A percentile compares a stretch with the other conserved stretches of the same genome.
Evolutionary conservation across 2,888 invertebrate species (phyloP).

Genomic region (Amblyjoppa proteus): DNA sequence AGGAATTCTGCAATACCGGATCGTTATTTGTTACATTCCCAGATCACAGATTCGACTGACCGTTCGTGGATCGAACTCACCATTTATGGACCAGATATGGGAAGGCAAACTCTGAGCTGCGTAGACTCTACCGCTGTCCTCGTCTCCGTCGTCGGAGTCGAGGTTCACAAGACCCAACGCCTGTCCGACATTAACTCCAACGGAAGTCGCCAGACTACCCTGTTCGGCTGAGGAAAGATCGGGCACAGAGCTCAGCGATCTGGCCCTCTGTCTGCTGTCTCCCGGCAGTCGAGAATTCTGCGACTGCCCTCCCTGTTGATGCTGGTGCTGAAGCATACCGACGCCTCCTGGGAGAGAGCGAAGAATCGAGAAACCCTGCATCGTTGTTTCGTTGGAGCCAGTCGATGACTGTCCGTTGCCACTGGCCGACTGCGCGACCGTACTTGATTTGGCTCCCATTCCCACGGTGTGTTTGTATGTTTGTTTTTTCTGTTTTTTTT

Average conservation of each 20-base stretch:
- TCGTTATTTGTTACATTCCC: background rate
- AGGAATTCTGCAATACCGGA: too few relatives aligned
- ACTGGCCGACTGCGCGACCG: constrained; percentile 86
- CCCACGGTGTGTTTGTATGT: constrained; percentile 30
- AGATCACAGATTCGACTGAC: background rate
- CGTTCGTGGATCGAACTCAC: constrained; percentile 85
- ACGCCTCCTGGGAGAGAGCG: constrained; percentile 90
- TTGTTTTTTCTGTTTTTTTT: background rate
- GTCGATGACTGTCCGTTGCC: constrained; percentile 91
- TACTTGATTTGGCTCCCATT: constrained; percentile 95
- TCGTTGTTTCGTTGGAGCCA: constrained; percentile 88
- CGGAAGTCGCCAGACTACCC: constrained; percentile 88
- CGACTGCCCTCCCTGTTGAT: constrained; percentile 84
- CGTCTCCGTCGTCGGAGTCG: constrained; percentile 88
- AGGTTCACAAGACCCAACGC: constrained; percentile 90
- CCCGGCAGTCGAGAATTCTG: constrained; percentile 81
- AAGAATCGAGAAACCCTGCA: constrained; percentile 89
- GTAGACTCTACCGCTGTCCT: constrained; percentile 90
- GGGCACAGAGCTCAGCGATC: constrained; percentile 93
- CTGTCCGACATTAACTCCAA: constrained; percentile 89
- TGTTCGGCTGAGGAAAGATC: constrained; percentile 88
- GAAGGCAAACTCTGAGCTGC: constrained; percentile 96
- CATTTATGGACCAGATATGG: constrained; percentile 96
- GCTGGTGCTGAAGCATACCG: constrained; percentile 90
- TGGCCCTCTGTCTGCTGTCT: constrained; percentile 90